phyloP scores from a whole-genome alignment of 2,888 invertebrate genomes.

The Phyllotreta striolata region DNA sequence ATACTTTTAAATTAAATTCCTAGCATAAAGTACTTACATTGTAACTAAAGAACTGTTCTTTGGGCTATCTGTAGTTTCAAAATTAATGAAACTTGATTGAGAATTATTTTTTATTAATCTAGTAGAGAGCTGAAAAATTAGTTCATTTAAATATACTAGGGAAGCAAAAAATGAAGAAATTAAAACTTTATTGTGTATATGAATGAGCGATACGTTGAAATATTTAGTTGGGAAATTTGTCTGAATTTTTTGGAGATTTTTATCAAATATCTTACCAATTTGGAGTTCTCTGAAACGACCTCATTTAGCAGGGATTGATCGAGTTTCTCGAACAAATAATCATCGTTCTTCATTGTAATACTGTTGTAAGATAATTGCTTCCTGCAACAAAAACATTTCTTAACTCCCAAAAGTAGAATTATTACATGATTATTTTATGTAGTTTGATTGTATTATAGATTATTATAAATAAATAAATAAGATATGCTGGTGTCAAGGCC shows the following conservation, averaged over 20 bases:
- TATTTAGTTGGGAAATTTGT: background rate
- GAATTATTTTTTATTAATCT: background rate
- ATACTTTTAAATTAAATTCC: background rate
- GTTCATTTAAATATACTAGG: background rate
- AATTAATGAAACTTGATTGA: slow-evolving; percentile 8
- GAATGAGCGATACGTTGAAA: background rate
- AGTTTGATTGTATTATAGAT: too few relatives aligned
- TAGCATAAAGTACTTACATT: slow-evolving; percentile 45
- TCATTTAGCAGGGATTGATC: slow-evolving; percentile 21
- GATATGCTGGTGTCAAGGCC: too few relatives aligned
- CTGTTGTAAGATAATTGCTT: slow-evolving; percentile 14
- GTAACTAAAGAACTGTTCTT: slow-evolving; percentile 49
- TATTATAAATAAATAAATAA: too few relatives aligned
- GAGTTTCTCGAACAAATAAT: slow-evolving; percentile 12
- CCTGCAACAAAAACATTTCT: slow-evolving; percentile 9
- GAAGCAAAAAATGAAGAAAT: too few relatives aligned
- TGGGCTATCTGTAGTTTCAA: slow-evolving; percentile 28
- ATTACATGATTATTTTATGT: background rate
- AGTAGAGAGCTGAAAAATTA: slow-evolving; percentile 10
- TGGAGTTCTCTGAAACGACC: slow-evolving; percentile 19
- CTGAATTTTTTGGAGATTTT: background rate
- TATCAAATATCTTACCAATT: slow-evolving; percentile 22
- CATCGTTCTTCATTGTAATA: slow-evolving; percentile 1
- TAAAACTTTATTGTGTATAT: too few relatives aligned
- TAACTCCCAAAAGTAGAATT: background rate